A percentile compares a stretch with the other conserved stretches of the same genome.
These are phyloP conservation scores for Sciaenops ocellatus DNA, from an alignment of 2,797 vertebrate species.

Conservation along the genomic window DNA sequence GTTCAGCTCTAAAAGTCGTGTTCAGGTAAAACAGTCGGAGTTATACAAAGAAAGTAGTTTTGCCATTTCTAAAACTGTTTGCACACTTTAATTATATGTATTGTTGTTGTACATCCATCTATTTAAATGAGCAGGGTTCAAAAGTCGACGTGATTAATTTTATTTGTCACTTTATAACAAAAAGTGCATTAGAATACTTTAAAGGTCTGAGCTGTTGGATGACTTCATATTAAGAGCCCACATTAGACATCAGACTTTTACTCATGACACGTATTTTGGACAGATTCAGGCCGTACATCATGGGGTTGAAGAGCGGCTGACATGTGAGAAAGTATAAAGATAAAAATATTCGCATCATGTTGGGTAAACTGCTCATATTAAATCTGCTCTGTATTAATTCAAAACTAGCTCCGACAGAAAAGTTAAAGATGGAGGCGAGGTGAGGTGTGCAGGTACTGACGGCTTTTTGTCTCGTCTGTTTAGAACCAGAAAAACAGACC, in stretches of 20 bases:
- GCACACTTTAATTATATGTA: neutral
- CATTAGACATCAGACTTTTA: conserved; percentile 14
- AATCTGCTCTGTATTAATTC: conserved; percentile 29
- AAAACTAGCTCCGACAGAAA: neutral
- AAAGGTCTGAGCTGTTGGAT: neutral
- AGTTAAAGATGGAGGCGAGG: conserved; percentile 25
- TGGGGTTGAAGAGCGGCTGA: conserved; percentile 57
- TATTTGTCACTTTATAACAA: neutral
- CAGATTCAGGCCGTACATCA: conserved; percentile 62
- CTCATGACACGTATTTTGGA: conserved; percentile 37
- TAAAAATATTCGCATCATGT: conserved; percentile 27
- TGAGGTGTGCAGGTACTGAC: conserved; percentile 44
- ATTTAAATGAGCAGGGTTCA: neutral
- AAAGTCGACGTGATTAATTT: neutral
- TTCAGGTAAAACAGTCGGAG: neutral
- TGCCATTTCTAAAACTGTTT: no score
- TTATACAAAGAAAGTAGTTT: neutral
- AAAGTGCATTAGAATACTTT: neutral
- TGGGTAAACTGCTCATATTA: conserved; percentile 18
- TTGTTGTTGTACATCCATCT: neutral
- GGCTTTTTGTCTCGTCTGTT: conserved; percentile 26
- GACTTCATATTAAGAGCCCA: neutral
- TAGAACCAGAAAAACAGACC: conserved; percentile 12
- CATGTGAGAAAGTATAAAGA: conserved; percentile 58
- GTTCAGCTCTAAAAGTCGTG: no score